Evolutionary conservation across 1,140 invertebrate genomes (phyloP).

Genomic region (Platorchestia sp.): DNA sequence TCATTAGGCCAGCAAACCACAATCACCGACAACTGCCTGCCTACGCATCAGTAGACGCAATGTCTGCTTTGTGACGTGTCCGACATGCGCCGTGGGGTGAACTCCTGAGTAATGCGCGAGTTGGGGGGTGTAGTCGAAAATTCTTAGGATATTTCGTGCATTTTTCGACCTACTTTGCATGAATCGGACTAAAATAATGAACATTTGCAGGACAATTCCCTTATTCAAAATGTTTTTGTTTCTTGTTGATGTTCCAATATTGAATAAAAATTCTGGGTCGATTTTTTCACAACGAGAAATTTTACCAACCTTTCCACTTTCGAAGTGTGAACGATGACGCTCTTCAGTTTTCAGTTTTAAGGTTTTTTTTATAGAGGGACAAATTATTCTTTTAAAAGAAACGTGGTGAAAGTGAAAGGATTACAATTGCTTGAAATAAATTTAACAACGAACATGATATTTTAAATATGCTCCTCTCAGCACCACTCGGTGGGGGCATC

Average conservation of each 20-base stretch:
- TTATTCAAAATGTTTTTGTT: too few relatives aligned
- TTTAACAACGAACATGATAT: not conserved
- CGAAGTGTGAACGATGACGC: not conserved
- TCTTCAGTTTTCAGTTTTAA: not conserved
- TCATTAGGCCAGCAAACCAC: conserved; percentile 21
- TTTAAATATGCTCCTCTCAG: not conserved
- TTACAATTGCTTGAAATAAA: not conserved
- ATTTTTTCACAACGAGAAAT: too few relatives aligned
- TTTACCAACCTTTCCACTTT: not conserved
- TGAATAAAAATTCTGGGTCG: too few relatives aligned
- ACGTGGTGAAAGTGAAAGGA: not conserved
- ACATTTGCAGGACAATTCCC: too few relatives aligned
- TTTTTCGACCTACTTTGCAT: not conserved
- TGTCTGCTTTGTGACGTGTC: conserved; percentile 21
- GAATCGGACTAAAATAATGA: too few relatives aligned
- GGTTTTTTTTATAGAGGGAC: not conserved
- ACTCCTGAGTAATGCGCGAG: not conserved
- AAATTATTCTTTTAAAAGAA: not conserved
- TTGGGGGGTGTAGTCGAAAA: not conserved
- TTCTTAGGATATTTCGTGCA: not conserved
- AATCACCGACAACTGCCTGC: not conserved
- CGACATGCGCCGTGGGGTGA: not conserved
- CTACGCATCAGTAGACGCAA: not conserved
- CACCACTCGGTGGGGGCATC: not conserved
- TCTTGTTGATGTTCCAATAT: too few relatives aligned